Evolutionary conservation across 1,140 invertebrate genomes (phyloP), one percentile per base, ranked within the genome.

Genomic region (Lerema accius): DNA sequence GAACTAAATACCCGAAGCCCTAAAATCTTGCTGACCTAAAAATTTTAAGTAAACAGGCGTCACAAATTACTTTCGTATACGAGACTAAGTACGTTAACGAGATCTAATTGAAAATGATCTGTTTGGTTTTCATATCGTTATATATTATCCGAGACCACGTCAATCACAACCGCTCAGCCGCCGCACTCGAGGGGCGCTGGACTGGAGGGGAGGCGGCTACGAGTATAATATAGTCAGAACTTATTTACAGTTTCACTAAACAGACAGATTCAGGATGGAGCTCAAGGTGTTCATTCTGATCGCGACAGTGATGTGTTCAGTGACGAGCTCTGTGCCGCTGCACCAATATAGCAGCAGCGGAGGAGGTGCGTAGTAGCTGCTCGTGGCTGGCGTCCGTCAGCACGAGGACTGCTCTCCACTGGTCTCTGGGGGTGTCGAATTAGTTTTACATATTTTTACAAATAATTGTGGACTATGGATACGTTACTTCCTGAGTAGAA

Each of bases 181-280:
- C 49, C 39, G 37, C 37, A 58, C 11, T 4, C 9, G 14, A 26
- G 7, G 7, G 6, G 40, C 39, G 19, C 9, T 43, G 15, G 23
- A 10, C 28, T n/a, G 53, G 0, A 10, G 53, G 46, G 17, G 10
- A 15, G 9, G 3, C 17, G 5, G 3, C 51, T 9, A 5, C 2
- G 9, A 6, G 42, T 63, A 60, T 51, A 59, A n/a, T 43, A 51
- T 42, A 46, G n/a, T 23, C 19, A 5, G 11, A 48, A 19, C 23
- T 26, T 19, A 19, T 11, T 16, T 37, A 46, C 40, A 23, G 3
- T 28, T 32, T 7, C 9, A 32, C 4, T 7, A 58, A 26, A 61
- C 5, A 23, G 58, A 60, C 19, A 48, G 58, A 49, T 28, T 4
- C 13, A 43, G 4, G 39, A 69, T 65, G 63, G 16, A 56, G n/a